Evolutionary conservation across 2,888 invertebrate species (phyloP).

Genomic region (Meteorus colon): DNA sequence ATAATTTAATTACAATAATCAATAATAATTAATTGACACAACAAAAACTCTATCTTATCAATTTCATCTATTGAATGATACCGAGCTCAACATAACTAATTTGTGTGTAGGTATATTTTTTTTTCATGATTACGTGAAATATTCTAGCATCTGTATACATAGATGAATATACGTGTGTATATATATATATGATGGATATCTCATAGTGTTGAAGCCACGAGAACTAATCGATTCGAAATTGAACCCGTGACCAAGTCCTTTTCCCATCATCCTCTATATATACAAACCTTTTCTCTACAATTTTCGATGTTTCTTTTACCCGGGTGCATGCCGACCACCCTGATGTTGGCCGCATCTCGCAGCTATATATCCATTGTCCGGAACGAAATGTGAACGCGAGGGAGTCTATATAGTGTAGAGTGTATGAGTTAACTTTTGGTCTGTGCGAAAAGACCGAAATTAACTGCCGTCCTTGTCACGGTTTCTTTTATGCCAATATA

Average conservation of each 20-base stretch:
- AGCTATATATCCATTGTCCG: conserved; percentile 35
- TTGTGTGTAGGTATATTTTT: not conserved
- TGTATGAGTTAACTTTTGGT: conserved; percentile 8
- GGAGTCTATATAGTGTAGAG: not conserved
- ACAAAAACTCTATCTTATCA: not conserved
- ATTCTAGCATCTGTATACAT: not conserved
- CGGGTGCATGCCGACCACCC: conserved; percentile 37
- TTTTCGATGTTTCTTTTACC: conserved; percentile 19
- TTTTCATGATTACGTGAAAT: not conserved
- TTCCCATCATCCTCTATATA: conserved; percentile 32
- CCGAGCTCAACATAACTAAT: not conserved
- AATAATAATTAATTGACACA: not conserved
- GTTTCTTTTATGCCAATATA: conserved; percentile 24
- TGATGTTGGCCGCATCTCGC: not conserved
- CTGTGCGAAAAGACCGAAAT: conserved; percentile 39
- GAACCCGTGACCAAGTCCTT: conserved; percentile 39
- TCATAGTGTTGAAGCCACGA: conserved; percentile 15
- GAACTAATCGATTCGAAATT: conserved; percentile 33
- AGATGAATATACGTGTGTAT: not conserved
- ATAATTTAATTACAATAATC: not conserved
- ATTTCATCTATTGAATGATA: not conserved
- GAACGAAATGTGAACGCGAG: conserved; percentile 29
- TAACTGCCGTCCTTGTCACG: conserved; percentile 41
- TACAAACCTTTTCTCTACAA: conserved; percentile 29
- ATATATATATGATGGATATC: not conserved